A percentile compares a stretch with the other conserved stretches of the same genome.
These are phyloP conservation scores for Scophthalmus maximus DNA, from an alignment of 2,113 vertebrate genomes.

Conservation along the genomic window DNA sequence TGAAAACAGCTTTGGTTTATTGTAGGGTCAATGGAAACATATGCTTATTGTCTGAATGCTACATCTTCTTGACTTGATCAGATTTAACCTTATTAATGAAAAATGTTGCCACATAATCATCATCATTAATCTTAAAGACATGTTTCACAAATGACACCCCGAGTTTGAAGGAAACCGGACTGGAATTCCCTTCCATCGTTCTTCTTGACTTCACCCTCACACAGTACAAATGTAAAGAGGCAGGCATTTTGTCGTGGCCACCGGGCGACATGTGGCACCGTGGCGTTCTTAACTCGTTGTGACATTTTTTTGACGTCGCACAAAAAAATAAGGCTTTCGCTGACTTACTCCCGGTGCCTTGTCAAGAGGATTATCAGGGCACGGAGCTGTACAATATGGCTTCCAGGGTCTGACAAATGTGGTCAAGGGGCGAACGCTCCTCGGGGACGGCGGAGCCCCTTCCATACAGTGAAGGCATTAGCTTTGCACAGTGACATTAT, in stretches of 20 bases:
- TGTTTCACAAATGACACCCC: neutral
- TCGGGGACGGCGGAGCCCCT: conserved; percentile 42
- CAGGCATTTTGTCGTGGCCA: conserved; percentile 50
- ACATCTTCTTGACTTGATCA: neutral
- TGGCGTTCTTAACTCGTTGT: conserved; percentile 60
- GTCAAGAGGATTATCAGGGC: conserved; percentile 66
- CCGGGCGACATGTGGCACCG: conserved; percentile 35
- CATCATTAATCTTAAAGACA: neutral
- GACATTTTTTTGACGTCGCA: conserved; percentile 65
- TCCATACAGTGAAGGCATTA: conserved; percentile 67
- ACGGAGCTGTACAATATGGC: conserved; percentile 53
- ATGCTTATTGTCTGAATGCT: neutral
- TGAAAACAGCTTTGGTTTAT: too few relatives aligned
- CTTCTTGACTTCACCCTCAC: neutral
- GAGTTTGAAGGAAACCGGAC: neutral
- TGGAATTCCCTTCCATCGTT: neutral
- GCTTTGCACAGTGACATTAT: conserved; percentile 76
- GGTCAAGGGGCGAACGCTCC: conserved; percentile 69
- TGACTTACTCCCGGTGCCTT: conserved; percentile 59
- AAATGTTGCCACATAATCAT: neutral
- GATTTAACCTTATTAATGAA: neutral
- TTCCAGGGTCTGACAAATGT: conserved; percentile 68
- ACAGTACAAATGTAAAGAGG: conserved; percentile 57
- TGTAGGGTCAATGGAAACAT: too few relatives aligned
- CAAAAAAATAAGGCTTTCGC: conserved; percentile 67